phyloP scores from a whole-genome alignment of 2,888 invertebrate species.

The Macaria notata region DNA sequence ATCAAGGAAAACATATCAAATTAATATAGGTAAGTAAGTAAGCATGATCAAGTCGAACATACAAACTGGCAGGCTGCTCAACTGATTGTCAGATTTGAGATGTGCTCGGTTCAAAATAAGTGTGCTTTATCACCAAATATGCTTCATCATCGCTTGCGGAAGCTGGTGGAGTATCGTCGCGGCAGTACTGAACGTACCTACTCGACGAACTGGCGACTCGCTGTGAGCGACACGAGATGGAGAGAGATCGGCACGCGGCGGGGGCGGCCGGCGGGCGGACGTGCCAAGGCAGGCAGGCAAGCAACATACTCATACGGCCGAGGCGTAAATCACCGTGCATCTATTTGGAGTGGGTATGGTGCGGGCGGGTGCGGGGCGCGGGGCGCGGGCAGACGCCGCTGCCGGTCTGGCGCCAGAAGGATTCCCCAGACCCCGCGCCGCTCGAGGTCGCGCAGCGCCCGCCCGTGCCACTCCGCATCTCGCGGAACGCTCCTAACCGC shows the following conservation, averaged over 20 bases:
- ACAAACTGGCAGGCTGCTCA: no score
- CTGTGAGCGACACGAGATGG: conserved; percentile 41
- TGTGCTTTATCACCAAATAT: conserved; percentile 21
- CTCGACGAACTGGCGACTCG: not conserved
- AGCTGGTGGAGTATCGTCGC: conserved; percentile 23
- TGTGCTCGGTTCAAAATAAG: not conserved
- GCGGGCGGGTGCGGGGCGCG: conserved; percentile 54
- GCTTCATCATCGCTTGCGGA: conserved; percentile 22
- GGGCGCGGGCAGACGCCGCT: conserved; percentile 74
- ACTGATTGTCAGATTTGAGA: no score
- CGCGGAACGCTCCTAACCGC: conserved; percentile 45
- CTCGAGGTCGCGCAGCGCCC: conserved; percentile 55
- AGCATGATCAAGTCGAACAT: no score
- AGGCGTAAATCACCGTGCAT: conserved; percentile 81
- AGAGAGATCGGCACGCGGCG: conserved; percentile 61
- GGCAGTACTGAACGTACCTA: conserved; percentile 19
- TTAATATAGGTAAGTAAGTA: no score
- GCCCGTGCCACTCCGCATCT: conserved; percentile 49
- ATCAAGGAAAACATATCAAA: no score
- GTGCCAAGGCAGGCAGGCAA: conserved; percentile 78
- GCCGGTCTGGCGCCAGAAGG: conserved; percentile 83
- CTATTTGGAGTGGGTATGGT: conserved; percentile 76
- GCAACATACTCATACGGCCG: conserved; percentile 77
- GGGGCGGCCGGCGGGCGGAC: conserved; percentile 75
- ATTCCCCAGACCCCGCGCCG: conserved; percentile 78